Evolutionary conservation across 2,113 vertebrate species (phyloP).

Genomic region (Coryphaenoides rupestris): DNA sequence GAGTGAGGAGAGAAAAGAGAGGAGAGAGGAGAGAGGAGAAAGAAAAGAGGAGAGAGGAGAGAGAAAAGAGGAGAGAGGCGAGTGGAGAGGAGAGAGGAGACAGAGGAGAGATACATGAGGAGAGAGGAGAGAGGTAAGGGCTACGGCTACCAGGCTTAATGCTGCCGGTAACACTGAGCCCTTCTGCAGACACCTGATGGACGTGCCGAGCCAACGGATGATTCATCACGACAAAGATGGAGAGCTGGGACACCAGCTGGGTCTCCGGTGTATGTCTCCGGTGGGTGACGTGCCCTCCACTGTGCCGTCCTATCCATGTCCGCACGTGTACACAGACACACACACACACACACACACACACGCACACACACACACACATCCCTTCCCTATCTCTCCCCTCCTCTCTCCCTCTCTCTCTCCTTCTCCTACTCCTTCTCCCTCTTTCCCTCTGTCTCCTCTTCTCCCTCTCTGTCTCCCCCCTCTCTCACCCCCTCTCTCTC

Average conservation of each 20-base stretch:
- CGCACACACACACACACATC: slow-evolving; percentile 2
- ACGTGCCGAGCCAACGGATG: slow-evolving; percentile 62
- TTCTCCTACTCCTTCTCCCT: slow-evolving; percentile 25
- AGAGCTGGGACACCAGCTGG: slow-evolving; percentile 40
- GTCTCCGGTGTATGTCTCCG: slow-evolving; percentile 25
- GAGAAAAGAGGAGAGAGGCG: too few species aligned
- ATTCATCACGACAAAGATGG: slow-evolving; percentile 70
- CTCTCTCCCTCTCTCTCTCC: background rate
- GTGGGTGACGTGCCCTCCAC: too few species aligned
- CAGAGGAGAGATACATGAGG: slow-evolving; percentile 11
- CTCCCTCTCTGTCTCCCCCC: background rate
- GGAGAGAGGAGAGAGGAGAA: slow-evolving; percentile 23
- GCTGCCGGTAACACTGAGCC: slow-evolving; percentile 57
- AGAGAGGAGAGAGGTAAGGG: slow-evolving; percentile 69
- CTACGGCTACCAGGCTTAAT: slow-evolving; percentile 66
- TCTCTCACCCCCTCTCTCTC: slow-evolving; percentile 30
- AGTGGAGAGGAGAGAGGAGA: slow-evolving; percentile 33
- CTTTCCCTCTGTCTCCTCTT: slow-evolving; percentile 3
- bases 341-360: background rate
- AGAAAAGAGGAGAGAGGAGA: slow-evolving; percentile 16
- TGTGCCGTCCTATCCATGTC: too few species aligned
- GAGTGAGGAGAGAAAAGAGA: slow-evolving; percentile 26
- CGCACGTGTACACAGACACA: background rate
- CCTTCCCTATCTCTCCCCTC: too few species aligned
- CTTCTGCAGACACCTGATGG: slow-evolving; percentile 63